phyloP scores from a whole-genome alignment of 2,797 vertebrate genomes.

The Anguilla obscura region DNA sequence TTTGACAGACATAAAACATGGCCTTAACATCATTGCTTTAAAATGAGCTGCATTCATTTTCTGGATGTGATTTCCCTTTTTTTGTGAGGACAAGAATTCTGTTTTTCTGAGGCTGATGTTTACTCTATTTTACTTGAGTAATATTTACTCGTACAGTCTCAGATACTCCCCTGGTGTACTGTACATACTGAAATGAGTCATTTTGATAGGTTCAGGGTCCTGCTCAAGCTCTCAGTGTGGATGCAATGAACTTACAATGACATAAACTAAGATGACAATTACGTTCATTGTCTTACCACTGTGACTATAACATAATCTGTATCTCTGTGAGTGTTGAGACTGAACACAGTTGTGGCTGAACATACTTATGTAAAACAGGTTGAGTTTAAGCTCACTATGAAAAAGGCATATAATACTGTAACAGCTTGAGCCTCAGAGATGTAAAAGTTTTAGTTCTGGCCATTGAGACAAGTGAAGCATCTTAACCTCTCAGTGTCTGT shows the following conservation, averaged over 20 bases:
- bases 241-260: background rate
- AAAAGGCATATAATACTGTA: background rate
- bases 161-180: background rate
- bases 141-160: background rate
- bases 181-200: background rate
- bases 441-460: background rate
- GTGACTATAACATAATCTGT: background rate
- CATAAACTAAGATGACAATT: background rate
- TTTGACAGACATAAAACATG: background rate
- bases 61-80: background rate
- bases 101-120: background rate
- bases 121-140: background rate
- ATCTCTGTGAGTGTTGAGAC: background rate
- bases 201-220: background rate
- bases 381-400: background rate
- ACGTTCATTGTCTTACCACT: background rate
- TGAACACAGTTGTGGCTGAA: background rate
- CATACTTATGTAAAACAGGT: background rate
- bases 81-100: background rate
- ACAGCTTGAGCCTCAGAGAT: background rate
- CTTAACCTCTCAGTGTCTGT: constrained; percentile 8
- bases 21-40: background rate
- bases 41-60: background rate
- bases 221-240: background rate
- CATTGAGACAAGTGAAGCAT: background rate